Evolutionary conservation across 2,797 vertebrate species (phyloP).

Genomic region (Pseudocheirus occidentalis): DNA sequence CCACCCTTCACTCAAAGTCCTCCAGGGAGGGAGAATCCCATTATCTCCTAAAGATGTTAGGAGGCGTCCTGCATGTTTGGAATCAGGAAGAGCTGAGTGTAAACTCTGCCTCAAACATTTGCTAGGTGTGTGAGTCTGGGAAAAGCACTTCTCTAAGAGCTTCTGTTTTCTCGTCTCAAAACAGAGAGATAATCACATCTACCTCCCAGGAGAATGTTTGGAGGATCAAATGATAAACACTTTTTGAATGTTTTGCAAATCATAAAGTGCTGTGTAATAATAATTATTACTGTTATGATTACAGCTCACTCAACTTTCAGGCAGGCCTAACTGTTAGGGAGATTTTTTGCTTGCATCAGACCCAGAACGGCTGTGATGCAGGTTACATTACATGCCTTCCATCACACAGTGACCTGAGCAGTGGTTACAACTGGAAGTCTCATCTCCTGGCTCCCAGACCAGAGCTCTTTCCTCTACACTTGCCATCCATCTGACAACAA

Average conservation of each 20-base stretch:
- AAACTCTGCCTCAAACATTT: not conserved
- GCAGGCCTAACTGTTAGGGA: not conserved
- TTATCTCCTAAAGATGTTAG: not conserved
- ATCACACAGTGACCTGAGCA: not conserved
- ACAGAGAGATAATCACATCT: not conserved
- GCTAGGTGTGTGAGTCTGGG: not conserved
- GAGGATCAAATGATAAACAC: not conserved
- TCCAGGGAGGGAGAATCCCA: not conserved
- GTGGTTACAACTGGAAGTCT: not conserved
- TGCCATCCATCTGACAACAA: not conserved
- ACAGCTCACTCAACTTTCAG: not conserved
- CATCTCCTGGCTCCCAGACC: not conserved
- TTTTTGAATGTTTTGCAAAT: not conserved
- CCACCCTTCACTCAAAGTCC: not conserved
- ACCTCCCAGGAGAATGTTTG: not conserved
- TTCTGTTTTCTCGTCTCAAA: not conserved
- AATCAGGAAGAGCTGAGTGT: not conserved
- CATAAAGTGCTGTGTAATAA: not conserved
- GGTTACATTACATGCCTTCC: not conserved
- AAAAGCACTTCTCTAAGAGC: not conserved
- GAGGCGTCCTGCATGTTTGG: not conserved
- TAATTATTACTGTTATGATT: not conserved
- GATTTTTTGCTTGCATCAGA: not conserved
- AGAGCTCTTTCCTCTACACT: not conserved
- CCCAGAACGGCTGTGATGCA: not conserved